Conservation (phyloP, 2,113 vertebrate genomes). For the Morone chrysops region DNA sequence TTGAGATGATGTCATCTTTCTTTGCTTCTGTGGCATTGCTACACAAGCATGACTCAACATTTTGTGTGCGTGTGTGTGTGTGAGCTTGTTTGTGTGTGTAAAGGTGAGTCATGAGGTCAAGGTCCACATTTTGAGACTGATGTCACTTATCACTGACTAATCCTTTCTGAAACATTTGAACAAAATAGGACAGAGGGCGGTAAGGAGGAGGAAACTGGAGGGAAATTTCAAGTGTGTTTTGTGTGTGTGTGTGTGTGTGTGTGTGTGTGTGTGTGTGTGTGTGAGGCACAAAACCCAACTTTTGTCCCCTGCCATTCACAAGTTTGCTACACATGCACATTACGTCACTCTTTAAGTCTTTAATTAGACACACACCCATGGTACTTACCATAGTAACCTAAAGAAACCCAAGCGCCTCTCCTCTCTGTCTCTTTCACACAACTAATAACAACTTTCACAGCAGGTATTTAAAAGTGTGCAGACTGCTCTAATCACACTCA, state of each 20-base stretch:
- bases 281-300: slow-evolving; percentile 18
- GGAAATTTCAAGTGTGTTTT: slow-evolving; percentile 28
- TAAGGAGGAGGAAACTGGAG: slow-evolving; percentile 34
- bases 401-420: slow-evolving; percentile 15
- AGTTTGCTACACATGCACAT: slow-evolving; percentile 40
- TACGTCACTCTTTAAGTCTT: slow-evolving; percentile 46
- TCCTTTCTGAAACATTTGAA: slow-evolving; percentile 45
- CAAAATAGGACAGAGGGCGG: slow-evolving; percentile 31
- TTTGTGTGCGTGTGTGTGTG: neutral
- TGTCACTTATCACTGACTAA: slow-evolving; percentile 74
- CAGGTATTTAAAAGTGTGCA: slow-evolving; percentile 35
- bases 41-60: slow-evolving; percentile 62
- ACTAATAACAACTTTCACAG: slow-evolving; percentile 22
- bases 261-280: slow-evolving; percentile 28
- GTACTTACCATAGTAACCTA: slow-evolving; percentile 1
- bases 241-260: neutral
- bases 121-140: slow-evolving; percentile 64
- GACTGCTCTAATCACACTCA: slow-evolving; percentile 31
- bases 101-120: slow-evolving; percentile 60
- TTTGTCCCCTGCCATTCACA: slow-evolving; percentile 43
- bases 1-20: slow-evolving; percentile 67
- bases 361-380: slow-evolving; percentile 42
- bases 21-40: slow-evolving; percentile 48
- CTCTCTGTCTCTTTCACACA: neutral
- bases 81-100: neutral